A percentile compares a stretch with the other conserved stretches of the same genome.
Evolutionary conservation across 1,140 invertebrate species (phyloP).

Genomic region (Papilio aristodemus): DNA sequence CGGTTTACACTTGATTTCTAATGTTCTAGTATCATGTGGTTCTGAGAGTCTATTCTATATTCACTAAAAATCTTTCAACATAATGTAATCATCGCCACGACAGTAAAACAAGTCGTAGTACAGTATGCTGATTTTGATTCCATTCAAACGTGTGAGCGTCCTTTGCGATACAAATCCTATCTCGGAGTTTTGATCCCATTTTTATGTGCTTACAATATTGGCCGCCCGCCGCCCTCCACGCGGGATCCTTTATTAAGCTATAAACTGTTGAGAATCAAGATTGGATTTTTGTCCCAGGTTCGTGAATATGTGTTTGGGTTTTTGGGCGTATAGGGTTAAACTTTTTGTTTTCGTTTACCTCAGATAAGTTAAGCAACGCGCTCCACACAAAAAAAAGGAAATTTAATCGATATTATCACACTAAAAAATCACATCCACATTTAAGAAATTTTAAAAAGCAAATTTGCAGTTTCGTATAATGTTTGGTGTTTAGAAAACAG

Average conservation of each 20-base stretch:
- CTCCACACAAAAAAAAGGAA: too few species aligned
- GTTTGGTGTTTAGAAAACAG: neutral
- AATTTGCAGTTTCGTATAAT: neutral
- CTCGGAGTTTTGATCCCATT: neutral
- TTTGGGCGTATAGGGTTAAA: neutral
- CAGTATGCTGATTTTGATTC: neutral
- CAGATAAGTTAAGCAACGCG: too few species aligned
- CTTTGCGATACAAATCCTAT: constrained; percentile 6
- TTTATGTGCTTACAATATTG: constrained; percentile 13
- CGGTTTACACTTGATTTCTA: too few species aligned
- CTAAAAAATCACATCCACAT: neutral
- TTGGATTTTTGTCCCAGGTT: constrained; percentile 18
- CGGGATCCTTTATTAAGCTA: constrained; percentile 3
- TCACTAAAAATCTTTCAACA: neutral
- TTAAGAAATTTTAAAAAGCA: neutral
- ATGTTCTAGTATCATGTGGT: too few species aligned
- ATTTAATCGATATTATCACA: too few species aligned
- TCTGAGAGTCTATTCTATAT: neutral
- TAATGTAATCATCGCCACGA: neutral
- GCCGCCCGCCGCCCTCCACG: neutral
- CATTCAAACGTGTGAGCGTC: neutral
- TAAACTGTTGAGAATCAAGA: constrained; percentile 19
- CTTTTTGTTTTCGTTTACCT: neutral
- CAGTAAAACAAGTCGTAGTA: neutral
- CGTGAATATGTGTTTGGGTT: neutral